Conservation (phyloP, 2,888 invertebrate genomes). For the Morpho helenor region DNA sequence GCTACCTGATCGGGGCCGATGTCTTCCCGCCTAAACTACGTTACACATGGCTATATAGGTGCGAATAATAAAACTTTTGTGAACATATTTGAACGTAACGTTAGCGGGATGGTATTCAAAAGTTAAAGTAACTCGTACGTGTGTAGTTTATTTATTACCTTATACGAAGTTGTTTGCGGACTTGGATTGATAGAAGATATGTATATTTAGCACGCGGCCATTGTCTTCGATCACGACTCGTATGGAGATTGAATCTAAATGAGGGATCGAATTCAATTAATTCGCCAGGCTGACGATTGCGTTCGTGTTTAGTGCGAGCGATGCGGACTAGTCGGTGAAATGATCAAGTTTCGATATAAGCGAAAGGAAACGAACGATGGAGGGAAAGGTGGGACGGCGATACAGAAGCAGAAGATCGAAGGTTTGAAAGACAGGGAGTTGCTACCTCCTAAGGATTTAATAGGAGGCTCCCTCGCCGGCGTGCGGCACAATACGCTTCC, state of each 20-base stretch:
- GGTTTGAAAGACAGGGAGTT: conserved; percentile 64
- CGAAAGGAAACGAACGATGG: conserved; percentile 75
- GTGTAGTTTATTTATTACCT: conserved; percentile 66
- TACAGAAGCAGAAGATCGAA: conserved; percentile 73
- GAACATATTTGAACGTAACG: conserved; percentile 45
- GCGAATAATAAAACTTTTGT: conserved; percentile 27
- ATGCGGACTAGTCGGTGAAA: conserved; percentile 64
- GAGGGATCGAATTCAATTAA: conserved; percentile 35
- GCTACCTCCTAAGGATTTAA: conserved; percentile 67
- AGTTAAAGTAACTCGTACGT: conserved; percentile 61
- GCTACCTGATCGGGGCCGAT: conserved; percentile 43
- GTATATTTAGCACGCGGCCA: conserved; percentile 60
- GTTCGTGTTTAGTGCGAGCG: conserved; percentile 40
- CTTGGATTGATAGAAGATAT: conserved; percentile 41
- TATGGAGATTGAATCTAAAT: conserved; percentile 51
- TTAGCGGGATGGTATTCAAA: conserved; percentile 49
- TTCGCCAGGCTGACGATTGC: conserved; percentile 32
- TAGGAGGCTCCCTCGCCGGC: conserved; percentile 59
- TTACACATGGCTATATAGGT: conserved; percentile 9
- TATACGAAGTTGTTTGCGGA: conserved; percentile 52
- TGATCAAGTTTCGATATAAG: conserved; percentile 84
- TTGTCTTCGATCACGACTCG: conserved; percentile 53
- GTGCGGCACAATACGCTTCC: conserved; percentile 70
- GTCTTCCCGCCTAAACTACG: conserved; percentile 58
- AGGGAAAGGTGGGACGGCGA: conserved; percentile 50